phyloP scores from a whole-genome alignment of 2,113 vertebrate genomes.

The Sinosuthora webbiana region DNA sequence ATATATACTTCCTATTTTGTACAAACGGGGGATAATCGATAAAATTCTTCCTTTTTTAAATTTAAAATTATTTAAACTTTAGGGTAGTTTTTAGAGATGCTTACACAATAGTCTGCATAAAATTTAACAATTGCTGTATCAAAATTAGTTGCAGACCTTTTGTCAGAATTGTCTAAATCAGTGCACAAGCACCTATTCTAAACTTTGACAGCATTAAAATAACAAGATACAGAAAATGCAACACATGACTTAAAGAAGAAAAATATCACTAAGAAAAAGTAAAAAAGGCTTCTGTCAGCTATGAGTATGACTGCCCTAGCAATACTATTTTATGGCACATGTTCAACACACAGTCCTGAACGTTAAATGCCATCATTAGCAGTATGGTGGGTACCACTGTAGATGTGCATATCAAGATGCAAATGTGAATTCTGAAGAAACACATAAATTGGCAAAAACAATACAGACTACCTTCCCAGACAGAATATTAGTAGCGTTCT shows the following conservation, averaged over 20 bases:
- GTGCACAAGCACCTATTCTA: neutral
- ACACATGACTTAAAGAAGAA: neutral
- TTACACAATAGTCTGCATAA: neutral
- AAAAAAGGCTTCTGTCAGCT: neutral
- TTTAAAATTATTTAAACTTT: neutral
- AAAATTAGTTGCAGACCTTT: neutral
- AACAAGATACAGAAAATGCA: neutral
- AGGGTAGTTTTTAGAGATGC: neutral
- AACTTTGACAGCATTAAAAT: neutral
- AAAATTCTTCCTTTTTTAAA: neutral
- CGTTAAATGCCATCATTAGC: neutral
- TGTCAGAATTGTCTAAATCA: neutral
- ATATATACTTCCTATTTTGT: neutral
- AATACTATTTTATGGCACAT: neutral
- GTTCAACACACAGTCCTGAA: neutral
- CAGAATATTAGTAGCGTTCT: neutral
- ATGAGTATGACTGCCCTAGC: neutral
- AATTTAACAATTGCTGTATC: neutral
- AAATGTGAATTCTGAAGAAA: neutral
- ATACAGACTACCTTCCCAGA: neutral
- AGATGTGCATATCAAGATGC: neutral
- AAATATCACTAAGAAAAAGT: neutral
- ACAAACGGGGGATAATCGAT: neutral
- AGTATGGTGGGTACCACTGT: neutral
- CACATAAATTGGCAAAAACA: neutral